Percentiles rank a stretch among this genome's conserved stretches.
These are phyloP conservation scores for Pogonus chalceus DNA, from an alignment of 1,140 invertebrate genomes.

Conservation along the genomic window DNA sequence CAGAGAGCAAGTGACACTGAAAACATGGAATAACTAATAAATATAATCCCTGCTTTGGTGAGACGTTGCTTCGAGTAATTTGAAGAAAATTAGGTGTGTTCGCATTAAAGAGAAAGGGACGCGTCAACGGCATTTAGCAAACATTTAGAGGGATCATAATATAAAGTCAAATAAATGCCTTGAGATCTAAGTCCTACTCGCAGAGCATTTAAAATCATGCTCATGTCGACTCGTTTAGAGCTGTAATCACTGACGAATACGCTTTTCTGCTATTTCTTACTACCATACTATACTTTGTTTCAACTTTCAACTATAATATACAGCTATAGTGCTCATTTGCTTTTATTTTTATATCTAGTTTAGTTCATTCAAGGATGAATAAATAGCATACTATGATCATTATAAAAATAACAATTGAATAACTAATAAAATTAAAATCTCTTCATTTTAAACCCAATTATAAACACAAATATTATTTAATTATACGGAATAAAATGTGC, in stretches of 20 bases:
- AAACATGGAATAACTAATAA: not conserved
- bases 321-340: no score
- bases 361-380: no score
- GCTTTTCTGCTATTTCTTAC: not conserved
- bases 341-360: no score
- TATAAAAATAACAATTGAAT: no score
- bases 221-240: not conserved
- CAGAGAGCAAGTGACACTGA: not conserved
- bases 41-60: not conserved
- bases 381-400: no score
- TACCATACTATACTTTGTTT: no score
- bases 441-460: no score
- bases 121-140: not conserved
- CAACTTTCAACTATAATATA: no score
- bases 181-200: no score
- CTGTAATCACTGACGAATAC: not conserved
- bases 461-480: no score
- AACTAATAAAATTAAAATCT: no score
- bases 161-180: conserved; percentile 1
- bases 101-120: not conserved
- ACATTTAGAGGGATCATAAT: conserved; percentile 5
- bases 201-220: conserved; percentile 5
- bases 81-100: conserved; percentile 1
- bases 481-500: no score
- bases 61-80: not conserved